A percentile compares a stretch with the other conserved stretches of the same genome.
phyloP scores from a whole-genome alignment of 2,113 vertebrate genomes.

The Corydoras maculifer region DNA sequence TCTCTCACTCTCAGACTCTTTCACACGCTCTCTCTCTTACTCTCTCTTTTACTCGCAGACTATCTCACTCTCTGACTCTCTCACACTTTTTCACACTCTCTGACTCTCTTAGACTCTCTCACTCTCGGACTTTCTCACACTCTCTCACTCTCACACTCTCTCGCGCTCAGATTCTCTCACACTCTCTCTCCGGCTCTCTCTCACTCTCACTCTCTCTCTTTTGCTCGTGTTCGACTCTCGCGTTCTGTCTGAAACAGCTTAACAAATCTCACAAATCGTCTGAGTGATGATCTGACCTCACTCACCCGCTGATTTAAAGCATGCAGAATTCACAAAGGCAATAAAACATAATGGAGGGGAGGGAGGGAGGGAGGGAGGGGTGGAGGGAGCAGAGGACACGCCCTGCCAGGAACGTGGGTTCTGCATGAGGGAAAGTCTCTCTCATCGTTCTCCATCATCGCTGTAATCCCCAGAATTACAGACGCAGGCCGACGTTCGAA shows the following conservation, averaged over 20 bases:
- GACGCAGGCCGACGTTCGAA: constrained; percentile 33
- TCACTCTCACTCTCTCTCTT: too few relatives aligned
- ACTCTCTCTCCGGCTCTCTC: too few relatives aligned
- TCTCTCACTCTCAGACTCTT: too few relatives aligned
- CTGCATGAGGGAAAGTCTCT: constrained; percentile 22
- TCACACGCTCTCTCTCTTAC: too few relatives aligned
- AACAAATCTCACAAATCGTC: constrained; percentile 24
- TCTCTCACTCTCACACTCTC: too few relatives aligned
- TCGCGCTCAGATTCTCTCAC: too few relatives aligned
- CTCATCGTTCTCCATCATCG: constrained; percentile 25
- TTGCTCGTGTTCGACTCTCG: too few relatives aligned
- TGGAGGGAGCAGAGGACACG: not conserved
- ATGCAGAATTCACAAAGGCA: constrained; percentile 31
- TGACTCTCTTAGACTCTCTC: too few relatives aligned
- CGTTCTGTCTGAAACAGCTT: constrained; percentile 2
- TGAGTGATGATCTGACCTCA: constrained; percentile 17
- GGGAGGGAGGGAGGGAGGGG: not conserved
- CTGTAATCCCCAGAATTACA: constrained; percentile 37
- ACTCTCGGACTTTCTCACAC: too few relatives aligned
- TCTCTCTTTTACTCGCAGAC: too few relatives aligned
- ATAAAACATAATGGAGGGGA: constrained; percentile 24
- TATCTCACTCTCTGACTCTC: too few relatives aligned
- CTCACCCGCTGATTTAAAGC: constrained; percentile 21
- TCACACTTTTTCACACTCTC: too few relatives aligned
- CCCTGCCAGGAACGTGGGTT: constrained; percentile 27